Percentiles rank a stretch among this genome's conserved stretches.
phyloP scores from a whole-genome alignment of 1,140 invertebrate genomes.

The Drosophila saltans region DNA sequence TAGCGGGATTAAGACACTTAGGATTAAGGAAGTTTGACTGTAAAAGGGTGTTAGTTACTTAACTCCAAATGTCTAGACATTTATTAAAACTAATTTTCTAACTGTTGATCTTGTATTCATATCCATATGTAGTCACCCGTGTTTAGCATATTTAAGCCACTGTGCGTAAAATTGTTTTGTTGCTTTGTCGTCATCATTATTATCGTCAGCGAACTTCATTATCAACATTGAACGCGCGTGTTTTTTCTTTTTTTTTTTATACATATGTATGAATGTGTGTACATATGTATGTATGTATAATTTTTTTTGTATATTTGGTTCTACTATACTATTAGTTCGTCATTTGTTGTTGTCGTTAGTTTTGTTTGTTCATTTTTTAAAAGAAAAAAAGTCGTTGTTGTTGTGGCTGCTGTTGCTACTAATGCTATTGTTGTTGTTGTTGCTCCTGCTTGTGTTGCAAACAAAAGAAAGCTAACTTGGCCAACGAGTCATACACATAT shows the following conservation, averaged over 20 bases:
- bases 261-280: background rate
- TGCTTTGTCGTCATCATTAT: constrained; percentile 72
- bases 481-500: constrained; percentile 48
- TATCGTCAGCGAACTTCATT: constrained; percentile 74
- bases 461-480: constrained; percentile 55
- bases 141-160: constrained; percentile 25
- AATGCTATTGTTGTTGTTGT: constrained; percentile 21
- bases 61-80: too few species aligned
- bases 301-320: constrained; percentile 7
- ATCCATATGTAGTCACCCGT: background rate
- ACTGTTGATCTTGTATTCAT: too few species aligned
- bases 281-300: background rate
- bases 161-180: constrained; percentile 63
- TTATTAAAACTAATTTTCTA: too few species aligned
- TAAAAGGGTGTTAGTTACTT: too few species aligned
- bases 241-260: constrained; percentile 52
- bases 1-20: too few species aligned
- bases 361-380: constrained; percentile 45
- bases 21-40: too few species aligned
- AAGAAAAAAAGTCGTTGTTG: constrained; percentile 23
- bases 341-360: constrained; percentile 47
- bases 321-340: constrained; percentile 18
- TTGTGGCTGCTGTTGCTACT: constrained; percentile 19
- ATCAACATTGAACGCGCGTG: constrained; percentile 63
- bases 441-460: constrained; percentile 37